Evolutionary conservation across 2,797 vertebrate genomes (phyloP).

Genomic region (Xiphophorus birchmanni): DNA sequence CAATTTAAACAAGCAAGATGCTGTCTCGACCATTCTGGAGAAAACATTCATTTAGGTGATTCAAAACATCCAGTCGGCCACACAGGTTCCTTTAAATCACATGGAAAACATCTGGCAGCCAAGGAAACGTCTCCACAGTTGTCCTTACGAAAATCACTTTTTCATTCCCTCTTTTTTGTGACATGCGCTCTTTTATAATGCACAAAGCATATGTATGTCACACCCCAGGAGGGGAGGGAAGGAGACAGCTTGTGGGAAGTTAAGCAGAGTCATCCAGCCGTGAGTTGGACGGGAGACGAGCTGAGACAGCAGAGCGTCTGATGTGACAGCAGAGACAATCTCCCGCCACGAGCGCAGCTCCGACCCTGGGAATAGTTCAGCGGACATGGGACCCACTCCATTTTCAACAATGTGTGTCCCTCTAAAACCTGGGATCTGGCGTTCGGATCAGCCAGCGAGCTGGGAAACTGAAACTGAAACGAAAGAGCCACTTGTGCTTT

Average conservation of each 20-base stretch:
- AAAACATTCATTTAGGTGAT: background rate
- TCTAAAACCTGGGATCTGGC: slow-evolving; percentile 49
- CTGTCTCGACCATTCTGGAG: background rate
- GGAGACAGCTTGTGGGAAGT: slow-evolving; percentile 38
- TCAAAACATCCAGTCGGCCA: background rate
- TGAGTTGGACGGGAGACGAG: slow-evolving; percentile 42
- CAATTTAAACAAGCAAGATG: background rate
- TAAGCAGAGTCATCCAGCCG: slow-evolving; percentile 68
- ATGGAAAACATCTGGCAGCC: background rate
- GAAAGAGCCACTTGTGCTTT: slow-evolving; percentile 46
- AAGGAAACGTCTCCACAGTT: background rate
- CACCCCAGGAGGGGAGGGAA: slow-evolving; percentile 26
- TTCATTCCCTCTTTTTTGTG: slow-evolving; percentile 1
- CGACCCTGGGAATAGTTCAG: slow-evolving; percentile 59
- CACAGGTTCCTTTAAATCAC: background rate
- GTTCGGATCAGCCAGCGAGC: slow-evolving; percentile 51
- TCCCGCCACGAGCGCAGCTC: slow-evolving; percentile 37
- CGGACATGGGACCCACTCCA: slow-evolving; percentile 48
- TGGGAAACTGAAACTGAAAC: slow-evolving; percentile 41
- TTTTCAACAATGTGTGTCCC: slow-evolving; percentile 56
- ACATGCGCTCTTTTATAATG: slow-evolving; percentile 38
- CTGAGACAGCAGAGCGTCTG: slow-evolving; percentile 52
- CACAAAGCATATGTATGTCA: slow-evolving; percentile 54
- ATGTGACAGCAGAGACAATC: slow-evolving; percentile 49
- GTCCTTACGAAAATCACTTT: background rate